Base-by-base conservation (phyloP, 2,888 invertebrate species). In the Polia nebulosa region DNA sequence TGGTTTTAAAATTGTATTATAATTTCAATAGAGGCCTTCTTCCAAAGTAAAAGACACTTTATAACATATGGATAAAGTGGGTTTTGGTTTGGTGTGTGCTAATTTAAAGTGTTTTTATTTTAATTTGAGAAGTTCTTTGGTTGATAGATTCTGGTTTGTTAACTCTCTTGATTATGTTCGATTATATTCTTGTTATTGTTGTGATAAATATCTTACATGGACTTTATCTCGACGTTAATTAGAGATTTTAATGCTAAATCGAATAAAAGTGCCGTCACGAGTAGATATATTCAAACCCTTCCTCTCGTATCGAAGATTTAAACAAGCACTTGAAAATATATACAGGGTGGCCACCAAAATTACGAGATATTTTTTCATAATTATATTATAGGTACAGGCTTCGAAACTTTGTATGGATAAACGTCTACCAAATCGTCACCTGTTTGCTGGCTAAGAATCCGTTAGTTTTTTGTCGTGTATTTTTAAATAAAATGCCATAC, bases 1-100 rank as follows among this genome's bases (percentile, higher is more conserved):
- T 92, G 91, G 88, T 90, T 90, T 88, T 85, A 83, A 88, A 88
- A 87, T 89, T 86, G 86, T 83, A 83, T 72, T 78, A 82, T 81
- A 77, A 78, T 73, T 76, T 76, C 72, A 70, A 70, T 67, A 76
- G 39, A 47, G 0, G 1, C 13, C 41, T 6, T n/a, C 25, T 34
- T 63, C 7, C 56, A 72, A 57, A 13, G 53, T 34, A 76, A 83
- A 83, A 57, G 51, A 32, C 60, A 77, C 81, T 78, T 22, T 64
- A 45, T 15, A 0, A 0, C 2, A 0, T 7, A 2, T 0, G 0
- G 17, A 17, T 41, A 72, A 11, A 3, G 36, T 13, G 6, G 9
- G 36, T 2, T 51, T 56, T 51, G 1, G n/a, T 20, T 11, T 56
- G 44, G 0, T 6, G 0, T 15, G 13, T 29, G 36, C 0, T 59